Conservation (phyloP, 2,797 vertebrate genomes). For the Ptychobarbus kaznakovi region DNA sequence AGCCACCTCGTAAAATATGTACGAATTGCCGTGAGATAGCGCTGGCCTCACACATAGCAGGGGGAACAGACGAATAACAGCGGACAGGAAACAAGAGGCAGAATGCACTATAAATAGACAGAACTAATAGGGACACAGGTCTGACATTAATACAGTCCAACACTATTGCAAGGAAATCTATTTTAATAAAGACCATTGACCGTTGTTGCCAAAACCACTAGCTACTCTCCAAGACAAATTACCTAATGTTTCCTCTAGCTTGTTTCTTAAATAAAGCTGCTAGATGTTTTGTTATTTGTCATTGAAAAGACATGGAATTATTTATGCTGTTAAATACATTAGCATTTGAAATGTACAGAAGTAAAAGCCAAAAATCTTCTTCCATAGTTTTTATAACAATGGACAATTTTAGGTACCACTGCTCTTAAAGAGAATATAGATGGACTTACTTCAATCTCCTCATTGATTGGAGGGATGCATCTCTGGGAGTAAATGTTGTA, state of each 20-base stretch:
- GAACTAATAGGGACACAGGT: too few species aligned
- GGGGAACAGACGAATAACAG: too few species aligned
- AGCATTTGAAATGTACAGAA: background rate
- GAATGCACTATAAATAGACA: too few species aligned
- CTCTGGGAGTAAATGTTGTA: slow-evolving; percentile 69
- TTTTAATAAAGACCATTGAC: background rate
- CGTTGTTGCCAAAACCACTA: background rate
- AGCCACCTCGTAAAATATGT: too few species aligned
- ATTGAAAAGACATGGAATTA: background rate
- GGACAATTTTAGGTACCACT: background rate
- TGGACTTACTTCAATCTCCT: slow-evolving; percentile 69
- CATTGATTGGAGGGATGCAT: slow-evolving; percentile 69
- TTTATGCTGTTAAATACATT: background rate
- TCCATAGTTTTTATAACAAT: background rate
- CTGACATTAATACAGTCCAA: background rate
- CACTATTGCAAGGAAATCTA: background rate
- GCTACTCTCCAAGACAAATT: background rate
- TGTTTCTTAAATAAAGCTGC: background rate
- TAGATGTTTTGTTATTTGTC: background rate
- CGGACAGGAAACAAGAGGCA: too few species aligned
- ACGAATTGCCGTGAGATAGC: too few species aligned
- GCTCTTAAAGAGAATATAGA: background rate
- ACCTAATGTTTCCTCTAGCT: background rate
- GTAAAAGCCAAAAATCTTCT: background rate
- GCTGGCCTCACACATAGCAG: too few species aligned